Evolutionary conservation across 2,113 vertebrate species (phyloP).

Genomic region (Myodes glareolus): DNA sequence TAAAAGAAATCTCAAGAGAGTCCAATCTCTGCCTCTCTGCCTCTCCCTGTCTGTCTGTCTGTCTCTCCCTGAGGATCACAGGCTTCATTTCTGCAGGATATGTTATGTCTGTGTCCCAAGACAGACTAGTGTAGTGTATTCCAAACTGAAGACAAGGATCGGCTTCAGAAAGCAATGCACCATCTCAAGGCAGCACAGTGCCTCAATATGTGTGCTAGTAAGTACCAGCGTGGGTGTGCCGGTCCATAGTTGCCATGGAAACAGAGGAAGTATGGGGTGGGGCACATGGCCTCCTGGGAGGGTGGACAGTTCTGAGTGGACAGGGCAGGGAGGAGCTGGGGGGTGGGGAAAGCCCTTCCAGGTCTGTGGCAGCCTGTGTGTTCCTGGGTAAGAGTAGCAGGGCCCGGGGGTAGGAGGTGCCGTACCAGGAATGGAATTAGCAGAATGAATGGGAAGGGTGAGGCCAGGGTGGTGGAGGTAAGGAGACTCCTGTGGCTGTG

Average conservation of each 20-base stretch:
- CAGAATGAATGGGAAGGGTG: neutral
- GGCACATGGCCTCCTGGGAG: neutral
- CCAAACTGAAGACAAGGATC: neutral
- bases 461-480: too few species aligned
- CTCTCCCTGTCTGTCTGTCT: fast-evolving
- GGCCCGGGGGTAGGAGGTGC: neutral
- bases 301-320: neutral
- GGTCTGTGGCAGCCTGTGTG: neutral
- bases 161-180: neutral
- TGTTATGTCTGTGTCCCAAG: neutral
- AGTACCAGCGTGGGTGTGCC: fast-evolving
- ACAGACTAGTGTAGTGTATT: neutral
- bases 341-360: neutral
- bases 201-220: fast-evolving
- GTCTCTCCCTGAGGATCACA: neutral
- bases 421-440: neutral
- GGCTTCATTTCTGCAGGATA: neutral
- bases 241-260: fast-evolving
- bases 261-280: neutral
- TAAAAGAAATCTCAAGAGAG: too few species aligned
- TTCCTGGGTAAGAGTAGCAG: neutral
- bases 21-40: neutral
- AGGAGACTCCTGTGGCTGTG: neutral
- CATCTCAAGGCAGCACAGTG: neutral
- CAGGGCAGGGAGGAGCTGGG: neutral